Base-by-base conservation (phyloP, 2,888 invertebrate genomes). In the Dermolepida albohirtum region DNA sequence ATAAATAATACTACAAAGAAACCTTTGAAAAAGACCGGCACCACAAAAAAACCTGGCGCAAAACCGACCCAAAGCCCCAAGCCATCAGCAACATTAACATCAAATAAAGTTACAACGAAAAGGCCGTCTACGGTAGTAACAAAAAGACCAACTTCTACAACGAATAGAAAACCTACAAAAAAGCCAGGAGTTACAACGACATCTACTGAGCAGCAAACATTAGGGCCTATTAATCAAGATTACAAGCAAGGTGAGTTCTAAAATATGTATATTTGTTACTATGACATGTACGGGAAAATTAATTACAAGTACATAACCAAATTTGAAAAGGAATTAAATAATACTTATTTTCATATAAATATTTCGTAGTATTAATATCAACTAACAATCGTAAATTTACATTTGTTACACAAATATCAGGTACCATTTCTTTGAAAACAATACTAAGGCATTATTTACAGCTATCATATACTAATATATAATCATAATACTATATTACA, bases 51-150 rank as follows among this genome's bases (percentile, higher is more conserved):
- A 66, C 34, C 34, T 34, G 34, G 8, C 34, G 6, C 34, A 82
- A 77, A 73, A 49, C 74, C 81, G 6, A 77, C 78, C 10, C 75
- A 77, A 1, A 75, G 76, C n/a, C 8, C 1, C 10, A 81, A 79
- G 71, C 82, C 84, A 11, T 75, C 79, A 6, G 73, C 71, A 34
- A 78, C 74, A 64, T 78, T 81, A 5, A 69, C 83, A 16, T 80
- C 84, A 2, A 83, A 78, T 47, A 87, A 84, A 43, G 86, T 87
- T 0, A 78, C 80, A 0, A 82, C 82, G n/a, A 84, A 80, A 57
- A 71, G 83, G 1, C 78, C 82, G 6, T 57, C 49, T 8, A 54
- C 65, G 6, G n/a, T 34, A 12, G 44, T 43, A n/a, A 16, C 59
- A 11, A 66, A 57, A 57, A 66, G 41, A 8, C 74, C 75, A 16